phyloP scores from a whole-genome alignment of 2,797 vertebrate genomes.

The Delichon dasypus region DNA sequence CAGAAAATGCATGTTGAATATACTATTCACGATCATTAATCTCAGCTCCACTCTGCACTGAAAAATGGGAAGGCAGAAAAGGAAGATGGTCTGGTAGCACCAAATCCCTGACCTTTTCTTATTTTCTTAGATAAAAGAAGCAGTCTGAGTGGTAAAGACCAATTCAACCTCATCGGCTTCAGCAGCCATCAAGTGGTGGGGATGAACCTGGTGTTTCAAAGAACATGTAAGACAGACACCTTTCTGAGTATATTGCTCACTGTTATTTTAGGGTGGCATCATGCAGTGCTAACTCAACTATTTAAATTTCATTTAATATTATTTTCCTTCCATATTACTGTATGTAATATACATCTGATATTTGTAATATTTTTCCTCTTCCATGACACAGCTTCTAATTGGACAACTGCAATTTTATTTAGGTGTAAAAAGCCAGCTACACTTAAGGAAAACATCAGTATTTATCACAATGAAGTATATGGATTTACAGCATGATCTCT shows the following conservation, averaged over 20 bases:
- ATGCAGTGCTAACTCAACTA: not conserved
- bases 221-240: not conserved
- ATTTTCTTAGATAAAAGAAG: not conserved
- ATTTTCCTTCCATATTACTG: constrained; percentile 19
- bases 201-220: not conserved
- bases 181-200: not conserved
- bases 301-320: constrained; percentile 40
- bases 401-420: not conserved
- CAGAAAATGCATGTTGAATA: not conserved
- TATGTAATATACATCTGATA: not conserved
- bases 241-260: not conserved
- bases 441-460: not conserved
- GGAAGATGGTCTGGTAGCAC: not conserved
- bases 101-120: not conserved
- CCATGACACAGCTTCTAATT: not conserved
- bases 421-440: not conserved
- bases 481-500: not conserved
- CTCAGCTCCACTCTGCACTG: not conserved
- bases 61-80: not conserved
- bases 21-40: not conserved
- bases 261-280: not conserved
- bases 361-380: not conserved
- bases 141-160: not conserved
- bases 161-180: not conserved
- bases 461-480: not conserved